Base-by-base conservation (phyloP, 2,113 vertebrate species). In the Hucho hucho region DNA sequence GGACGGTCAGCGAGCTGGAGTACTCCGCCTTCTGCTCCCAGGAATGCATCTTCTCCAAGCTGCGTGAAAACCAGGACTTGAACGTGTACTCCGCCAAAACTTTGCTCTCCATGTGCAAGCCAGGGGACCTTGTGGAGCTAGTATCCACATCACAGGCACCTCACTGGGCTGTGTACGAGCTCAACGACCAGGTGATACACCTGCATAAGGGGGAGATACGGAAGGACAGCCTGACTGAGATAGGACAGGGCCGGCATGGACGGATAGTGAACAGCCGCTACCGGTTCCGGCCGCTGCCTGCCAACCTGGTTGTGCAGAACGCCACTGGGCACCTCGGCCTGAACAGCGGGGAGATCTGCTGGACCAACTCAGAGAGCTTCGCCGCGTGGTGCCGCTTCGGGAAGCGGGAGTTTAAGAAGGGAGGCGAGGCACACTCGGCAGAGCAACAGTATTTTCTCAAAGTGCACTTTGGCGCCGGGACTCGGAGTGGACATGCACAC, bases 41-140 rank as follows among this genome's bases (percentile, higher is more conserved):
- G 93, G 97, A 98, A 96, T 99, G 98, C 94, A 99, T 99, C 91
- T 98, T 98, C 89, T 97, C 97, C 93, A 99, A 99, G 91, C 94
- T 97, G 87, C 95, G 94, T 87, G 95, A 96, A 79, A 95, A 95
- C 87, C 94, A 96, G 86, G 97, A 98, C 91, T 90, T 97, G 87
- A 94, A 95, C 76, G 95, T 98, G 83, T 96, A 93, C 91, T 93
- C 98, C 25, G 93, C 93, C 78, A 93, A 94, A 73, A 94, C 95
- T 82, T 93, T 99, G 92, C 94, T 98, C 14, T 91, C 95, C 71
- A 95, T 97, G 87, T 98, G 98, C 96, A 94, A 96, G 90, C 96
- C 97, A 0, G 98, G 98, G 58, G 98, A 99, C 91, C 90, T 99
- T 88, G 93, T 99, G 92, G 98, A 99, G 93, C 94, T 99, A 80